Percentiles rank a stretch among this genome's conserved stretches.
phyloP scores from a whole-genome alignment of 2,888 invertebrate species.

The Ichneumoninae sp. region DNA sequence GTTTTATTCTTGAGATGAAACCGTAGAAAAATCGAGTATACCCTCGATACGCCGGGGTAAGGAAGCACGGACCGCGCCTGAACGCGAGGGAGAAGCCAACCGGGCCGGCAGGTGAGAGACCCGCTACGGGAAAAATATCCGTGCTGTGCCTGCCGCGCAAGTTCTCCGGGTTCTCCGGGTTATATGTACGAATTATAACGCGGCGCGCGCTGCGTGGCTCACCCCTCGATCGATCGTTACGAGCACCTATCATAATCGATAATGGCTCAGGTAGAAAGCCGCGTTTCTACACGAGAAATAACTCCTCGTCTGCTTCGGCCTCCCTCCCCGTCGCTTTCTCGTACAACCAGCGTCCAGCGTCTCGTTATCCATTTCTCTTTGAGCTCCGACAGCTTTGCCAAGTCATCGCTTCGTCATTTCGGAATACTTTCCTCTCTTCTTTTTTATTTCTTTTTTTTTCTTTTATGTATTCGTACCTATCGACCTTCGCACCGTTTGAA shows the following conservation, averaged over 20 bases:
- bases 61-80: constrained; percentile 5
- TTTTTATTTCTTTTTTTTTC: constrained; percentile 19
- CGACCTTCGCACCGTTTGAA: constrained; percentile 33
- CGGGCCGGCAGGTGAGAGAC: constrained; percentile 29
- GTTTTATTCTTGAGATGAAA: constrained; percentile 40
- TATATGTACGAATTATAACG: constrained; percentile 58
- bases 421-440: constrained; percentile 67
- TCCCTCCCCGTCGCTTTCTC: constrained; percentile 25
- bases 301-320: constrained; percentile 2
- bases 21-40: constrained; percentile 40
- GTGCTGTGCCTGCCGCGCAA: constrained; percentile 14
- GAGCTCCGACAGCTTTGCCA: constrained; percentile 74
- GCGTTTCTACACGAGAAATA: constrained; percentile 28
- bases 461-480: constrained; percentile 2
- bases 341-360: constrained; percentile 24
- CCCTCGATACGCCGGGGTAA: not conserved
- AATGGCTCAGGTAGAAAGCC: constrained; percentile 72
- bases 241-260: constrained; percentile 77
- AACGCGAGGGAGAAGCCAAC: constrained; percentile 67
- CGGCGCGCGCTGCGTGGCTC: constrained; percentile 52
- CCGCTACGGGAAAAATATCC: not conserved
- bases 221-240: constrained; percentile 75
- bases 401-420: constrained; percentile 80
- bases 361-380: constrained; percentile 76
- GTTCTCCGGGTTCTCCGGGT: constrained; percentile 48